A percentile compares a stretch with the other conserved stretches of the same genome.
These are phyloP conservation scores for Eucera pruinosa DNA, from an alignment of 2,888 invertebrate species.

Conservation along the genomic window DNA sequence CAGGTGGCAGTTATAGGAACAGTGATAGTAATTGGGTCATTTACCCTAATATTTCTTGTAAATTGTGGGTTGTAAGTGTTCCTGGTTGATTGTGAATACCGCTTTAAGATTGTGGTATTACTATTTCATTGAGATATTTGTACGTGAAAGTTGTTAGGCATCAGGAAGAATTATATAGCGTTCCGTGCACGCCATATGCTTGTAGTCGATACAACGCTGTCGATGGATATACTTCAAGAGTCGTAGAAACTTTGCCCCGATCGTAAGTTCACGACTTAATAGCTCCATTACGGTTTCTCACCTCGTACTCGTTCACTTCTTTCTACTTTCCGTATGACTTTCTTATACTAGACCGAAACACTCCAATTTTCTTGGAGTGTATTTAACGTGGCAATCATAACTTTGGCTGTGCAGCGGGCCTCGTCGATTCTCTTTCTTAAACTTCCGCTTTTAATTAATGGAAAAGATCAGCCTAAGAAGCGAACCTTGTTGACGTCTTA, in stretches of 20 bases:
- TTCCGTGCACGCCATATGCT: slow-evolving; percentile 28
- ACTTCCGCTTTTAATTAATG: neutral
- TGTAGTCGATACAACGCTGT: slow-evolving; percentile 40
- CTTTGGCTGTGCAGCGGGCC: neutral
- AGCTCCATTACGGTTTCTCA: slow-evolving; percentile 51
- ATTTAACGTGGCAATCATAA: slow-evolving; percentile 11
- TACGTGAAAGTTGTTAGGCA: slow-evolving; percentile 48
- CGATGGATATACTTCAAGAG: slow-evolving; percentile 39
- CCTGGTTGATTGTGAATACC: neutral
- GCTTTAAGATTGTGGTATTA: slow-evolving; percentile 11
- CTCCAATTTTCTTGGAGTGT: neutral
- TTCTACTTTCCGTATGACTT: slow-evolving; percentile 20
- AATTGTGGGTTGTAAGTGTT: too few relatives aligned
- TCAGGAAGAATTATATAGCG: slow-evolving; percentile 42
- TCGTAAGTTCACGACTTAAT: slow-evolving; percentile 49
- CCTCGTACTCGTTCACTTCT: slow-evolving; percentile 19
- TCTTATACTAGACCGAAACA: slow-evolving; percentile 22
- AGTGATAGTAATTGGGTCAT: too few relatives aligned
- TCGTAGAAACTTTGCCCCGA: slow-evolving; percentile 49
- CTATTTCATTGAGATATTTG: slow-evolving; percentile 50
- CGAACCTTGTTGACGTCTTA: too few relatives aligned
- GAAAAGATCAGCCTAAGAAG: neutral
- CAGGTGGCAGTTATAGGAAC: too few relatives aligned
- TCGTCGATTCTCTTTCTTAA: neutral
- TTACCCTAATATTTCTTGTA: too few relatives aligned